Conservation (phyloP, 2,888 invertebrate species). For the Aleiodes alternator region DNA sequence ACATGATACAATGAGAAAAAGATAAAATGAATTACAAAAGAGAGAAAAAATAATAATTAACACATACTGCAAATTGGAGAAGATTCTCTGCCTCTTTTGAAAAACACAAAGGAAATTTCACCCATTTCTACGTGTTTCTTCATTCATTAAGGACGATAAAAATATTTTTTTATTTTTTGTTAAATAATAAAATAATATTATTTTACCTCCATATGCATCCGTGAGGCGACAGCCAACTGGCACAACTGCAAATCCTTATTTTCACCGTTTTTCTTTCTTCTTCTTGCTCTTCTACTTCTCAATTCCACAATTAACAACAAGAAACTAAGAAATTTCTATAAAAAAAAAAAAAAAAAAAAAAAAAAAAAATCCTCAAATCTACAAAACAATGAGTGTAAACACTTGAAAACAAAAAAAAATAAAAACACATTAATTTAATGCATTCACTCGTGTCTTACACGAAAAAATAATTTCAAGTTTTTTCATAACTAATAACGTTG, state of each 20-base stretch:
- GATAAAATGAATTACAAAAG: no score
- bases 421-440: conserved; percentile 1
- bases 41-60: no score
- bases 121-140: conserved; percentile 14
- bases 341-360: background rate
- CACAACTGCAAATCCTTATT: conserved; percentile 61
- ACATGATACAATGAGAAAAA: no score
- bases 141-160: conserved; percentile 44
- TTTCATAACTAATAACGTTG: conserved; percentile 9
- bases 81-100: no score
- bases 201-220: conserved; percentile 73
- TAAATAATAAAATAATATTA: conserved; percentile 46
- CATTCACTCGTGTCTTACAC: conserved; percentile 23
- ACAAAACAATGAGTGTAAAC: conserved; percentile 21
- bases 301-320: background rate
- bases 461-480: conserved; percentile 1
- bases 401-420: background rate
- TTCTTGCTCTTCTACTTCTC: conserved; percentile 54
- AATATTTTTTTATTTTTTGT: background rate
- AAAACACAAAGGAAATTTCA: conserved; percentile 20
- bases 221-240: conserved; percentile 64
- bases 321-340: no score
- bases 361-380: background rate
- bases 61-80: no score
- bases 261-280: conserved; percentile 64